These are phyloP conservation scores for Megaleporinus macrocephalus DNA, from an alignment of 2,113 vertebrate genomes.

Conservation along the genomic window DNA sequence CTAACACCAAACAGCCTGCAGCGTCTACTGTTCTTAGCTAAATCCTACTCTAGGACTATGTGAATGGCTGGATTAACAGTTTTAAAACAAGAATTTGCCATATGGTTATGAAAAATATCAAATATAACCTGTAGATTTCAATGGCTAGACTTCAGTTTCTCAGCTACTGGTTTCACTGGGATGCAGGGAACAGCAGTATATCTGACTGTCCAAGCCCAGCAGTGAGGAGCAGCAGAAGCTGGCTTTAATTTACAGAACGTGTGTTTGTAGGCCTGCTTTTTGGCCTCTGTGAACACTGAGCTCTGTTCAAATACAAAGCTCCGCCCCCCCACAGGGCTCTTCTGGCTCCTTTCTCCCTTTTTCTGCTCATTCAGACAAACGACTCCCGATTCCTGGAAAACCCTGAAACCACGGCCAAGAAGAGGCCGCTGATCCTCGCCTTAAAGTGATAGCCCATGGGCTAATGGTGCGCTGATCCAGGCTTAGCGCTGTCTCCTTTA, in stretches of 20 bases:
- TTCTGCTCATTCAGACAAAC: conserved; percentile 37
- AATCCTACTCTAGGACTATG: background rate
- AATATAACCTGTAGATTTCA: too few species aligned
- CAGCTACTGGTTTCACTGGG: background rate
- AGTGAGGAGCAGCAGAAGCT: background rate
- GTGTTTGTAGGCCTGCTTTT: conserved; percentile 3
- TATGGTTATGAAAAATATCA: background rate
- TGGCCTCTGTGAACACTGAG: conserved; percentile 33
- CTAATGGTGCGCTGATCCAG: background rate
- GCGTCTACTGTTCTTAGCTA: too few species aligned
- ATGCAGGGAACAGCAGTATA: background rate
- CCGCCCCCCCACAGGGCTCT: conserved; percentile 14
- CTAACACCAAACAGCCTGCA: too few species aligned
- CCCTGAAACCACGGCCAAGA: conserved; percentile 17
- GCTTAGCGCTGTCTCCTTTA: background rate
- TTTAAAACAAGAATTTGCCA: background rate
- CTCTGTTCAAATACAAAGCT: conserved; percentile 36
- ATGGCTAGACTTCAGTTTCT: background rate
- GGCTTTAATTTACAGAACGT: conserved; percentile 21
- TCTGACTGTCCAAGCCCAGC: conserved; percentile 27
- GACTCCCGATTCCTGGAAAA: conserved; percentile 53
- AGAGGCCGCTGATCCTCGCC: conserved; percentile 18
- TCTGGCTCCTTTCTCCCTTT: conserved; percentile 15
- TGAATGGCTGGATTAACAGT: background rate
- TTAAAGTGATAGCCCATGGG: background rate